Evolutionary conservation across 1,140 invertebrate genomes (phyloP).

Genomic region (Whitmania pigra): DNA sequence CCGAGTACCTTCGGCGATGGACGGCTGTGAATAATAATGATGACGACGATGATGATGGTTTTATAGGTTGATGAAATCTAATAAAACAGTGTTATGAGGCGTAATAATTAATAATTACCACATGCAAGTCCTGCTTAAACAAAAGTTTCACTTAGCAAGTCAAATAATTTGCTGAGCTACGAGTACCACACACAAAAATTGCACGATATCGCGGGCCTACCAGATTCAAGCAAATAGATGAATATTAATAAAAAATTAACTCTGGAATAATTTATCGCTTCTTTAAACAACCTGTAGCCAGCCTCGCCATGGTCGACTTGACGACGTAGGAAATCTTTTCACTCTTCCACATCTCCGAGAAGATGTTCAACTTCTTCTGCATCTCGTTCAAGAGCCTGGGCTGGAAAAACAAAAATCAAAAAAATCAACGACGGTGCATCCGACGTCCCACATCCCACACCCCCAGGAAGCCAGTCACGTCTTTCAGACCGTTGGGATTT

Average conservation of each 20-base stretch:
- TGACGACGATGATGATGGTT: neutral
- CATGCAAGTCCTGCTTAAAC: too few relatives aligned
- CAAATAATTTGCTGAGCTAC: too few relatives aligned
- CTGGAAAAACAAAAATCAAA: slow-evolving; percentile 2
- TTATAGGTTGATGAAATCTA: too few relatives aligned
- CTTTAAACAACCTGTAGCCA: slow-evolving; percentile 21
- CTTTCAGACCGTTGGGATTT: too few relatives aligned
- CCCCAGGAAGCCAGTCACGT: too few relatives aligned
- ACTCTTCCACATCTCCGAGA: slow-evolving; percentile 25
- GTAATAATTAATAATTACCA: too few relatives aligned
- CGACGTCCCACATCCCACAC: too few relatives aligned
- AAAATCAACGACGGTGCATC: too few relatives aligned
- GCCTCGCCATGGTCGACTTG: slow-evolving; percentile 22
- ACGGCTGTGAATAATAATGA: slow-evolving; percentile 20
- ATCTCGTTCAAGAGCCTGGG: slow-evolving; percentile 20
- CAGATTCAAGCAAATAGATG: neutral
- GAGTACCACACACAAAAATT: too few relatives aligned
- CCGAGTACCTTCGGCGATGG: slow-evolving; percentile 21
- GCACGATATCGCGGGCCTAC: too few relatives aligned
- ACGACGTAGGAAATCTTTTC: slow-evolving; percentile 25
- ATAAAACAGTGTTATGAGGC: too few relatives aligned
- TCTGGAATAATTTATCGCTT: neutral
- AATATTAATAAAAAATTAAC: neutral
- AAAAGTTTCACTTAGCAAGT: too few relatives aligned
- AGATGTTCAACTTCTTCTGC: slow-evolving; percentile 23